These are phyloP conservation scores for Botia kubotai DNA, from an alignment of 2,797 vertebrate species.

Conservation along the genomic window DNA sequence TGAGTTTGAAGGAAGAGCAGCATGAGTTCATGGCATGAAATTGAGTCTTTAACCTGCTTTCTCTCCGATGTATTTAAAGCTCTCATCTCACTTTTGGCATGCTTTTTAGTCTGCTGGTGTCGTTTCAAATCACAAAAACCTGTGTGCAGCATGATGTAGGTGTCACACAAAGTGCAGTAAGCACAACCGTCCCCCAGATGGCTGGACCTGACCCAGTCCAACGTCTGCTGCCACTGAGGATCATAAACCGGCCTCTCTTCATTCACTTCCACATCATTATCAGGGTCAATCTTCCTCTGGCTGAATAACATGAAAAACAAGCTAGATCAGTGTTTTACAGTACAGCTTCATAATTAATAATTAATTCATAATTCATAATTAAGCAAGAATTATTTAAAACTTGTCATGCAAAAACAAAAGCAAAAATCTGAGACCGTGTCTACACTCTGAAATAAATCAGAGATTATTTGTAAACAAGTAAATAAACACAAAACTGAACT, in stretches of 20 bases:
- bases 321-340: background rate
- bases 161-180: slow-evolving; percentile 71
- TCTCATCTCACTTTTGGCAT: slow-evolving; percentile 52
- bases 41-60: background rate
- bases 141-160: slow-evolving; percentile 61
- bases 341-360: background rate
- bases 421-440: background rate
- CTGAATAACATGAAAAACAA: slow-evolving; percentile 53
- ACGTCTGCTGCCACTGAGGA: slow-evolving; percentile 69
- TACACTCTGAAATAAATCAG: background rate
- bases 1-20: slow-evolving; percentile 71
- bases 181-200: slow-evolving; percentile 66
- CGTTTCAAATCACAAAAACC: slow-evolving; percentile 67
- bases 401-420: too few relatives aligned
- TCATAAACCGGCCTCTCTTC: slow-evolving; percentile 47
- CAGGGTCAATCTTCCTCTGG: slow-evolving; percentile 36
- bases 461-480: background rate
- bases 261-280: slow-evolving; percentile 39
- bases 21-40: slow-evolving; percentile 65
- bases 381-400: too few relatives aligned
- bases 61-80: background rate
- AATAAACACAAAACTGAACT: background rate
- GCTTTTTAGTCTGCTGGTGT: slow-evolving; percentile 68
- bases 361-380: too few relatives aligned
- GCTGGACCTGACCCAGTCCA: slow-evolving; percentile 69